phyloP scores from a whole-genome alignment of 2,888 invertebrate genomes.

The Gymnoscelis rufifasciata region DNA sequence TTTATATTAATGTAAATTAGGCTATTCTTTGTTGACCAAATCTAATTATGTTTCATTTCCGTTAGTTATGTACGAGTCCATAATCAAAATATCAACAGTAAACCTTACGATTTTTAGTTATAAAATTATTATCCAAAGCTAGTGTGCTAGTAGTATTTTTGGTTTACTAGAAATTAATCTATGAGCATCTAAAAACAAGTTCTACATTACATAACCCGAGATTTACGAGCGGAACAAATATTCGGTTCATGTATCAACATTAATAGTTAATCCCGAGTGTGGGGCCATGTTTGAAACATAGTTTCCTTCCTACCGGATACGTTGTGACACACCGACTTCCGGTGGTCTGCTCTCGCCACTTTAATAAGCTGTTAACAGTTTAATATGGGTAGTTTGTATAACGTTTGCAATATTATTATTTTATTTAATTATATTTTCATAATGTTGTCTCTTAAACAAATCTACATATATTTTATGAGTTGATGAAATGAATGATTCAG shows the following conservation, averaged over 20 bases:
- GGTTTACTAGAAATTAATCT: no score
- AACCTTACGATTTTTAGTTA: no score
- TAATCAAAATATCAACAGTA: no score
- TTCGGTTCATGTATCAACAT: not conserved
- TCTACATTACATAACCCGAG: not conserved
- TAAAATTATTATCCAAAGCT: no score
- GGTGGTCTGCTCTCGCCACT: slow-evolving; percentile 8
- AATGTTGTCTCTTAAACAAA: no score
- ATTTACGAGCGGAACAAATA: not conserved
- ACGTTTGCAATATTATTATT: no score
- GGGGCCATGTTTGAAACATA: slow-evolving; percentile 31
- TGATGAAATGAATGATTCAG: no score
- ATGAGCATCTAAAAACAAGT: not conserved
- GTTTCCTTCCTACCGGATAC: slow-evolving; percentile 32
- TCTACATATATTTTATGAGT: no score
- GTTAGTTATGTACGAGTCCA: no score
- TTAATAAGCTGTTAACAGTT: not conserved
- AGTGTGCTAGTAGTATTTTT: no score
- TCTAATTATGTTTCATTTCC: not conserved
- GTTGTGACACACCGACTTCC: slow-evolving; percentile 36
- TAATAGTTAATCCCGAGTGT: slow-evolving; percentile 10
- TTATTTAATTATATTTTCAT: no score
- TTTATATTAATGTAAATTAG: slow-evolving; percentile 15
- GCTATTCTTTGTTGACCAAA: slow-evolving; percentile 3
- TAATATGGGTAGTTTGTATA: no score